Conservation (phyloP, 1,140 invertebrate species). For the Leptonema lineaticorne region DNA sequence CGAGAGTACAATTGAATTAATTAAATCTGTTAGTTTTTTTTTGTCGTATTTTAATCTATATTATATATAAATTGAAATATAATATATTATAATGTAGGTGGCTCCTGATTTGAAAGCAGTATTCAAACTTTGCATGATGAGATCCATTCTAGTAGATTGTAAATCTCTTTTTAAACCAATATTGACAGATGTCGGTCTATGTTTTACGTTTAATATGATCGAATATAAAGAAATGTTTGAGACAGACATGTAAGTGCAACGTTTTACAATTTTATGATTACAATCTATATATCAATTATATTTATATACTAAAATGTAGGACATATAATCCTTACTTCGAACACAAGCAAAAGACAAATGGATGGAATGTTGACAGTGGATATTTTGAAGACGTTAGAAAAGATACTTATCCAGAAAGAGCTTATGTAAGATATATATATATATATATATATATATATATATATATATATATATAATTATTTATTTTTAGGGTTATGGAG, state of each 20-base stretch:
- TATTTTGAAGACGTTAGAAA: conserved; percentile 54
- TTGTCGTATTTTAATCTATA: too few species aligned
- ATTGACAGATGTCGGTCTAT: conserved; percentile 68
- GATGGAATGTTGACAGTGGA: conserved; percentile 63
- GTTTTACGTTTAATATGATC: conserved; percentile 70
- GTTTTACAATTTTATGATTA: conserved; percentile 32
- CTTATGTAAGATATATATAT: conserved; percentile 48
- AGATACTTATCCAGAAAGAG: conserved; percentile 58
- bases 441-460: background rate
- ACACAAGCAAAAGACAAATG: conserved; percentile 44
- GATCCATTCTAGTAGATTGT: conserved; percentile 54
- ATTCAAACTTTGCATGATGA: conserved; percentile 59
- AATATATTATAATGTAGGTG: too few species aligned
- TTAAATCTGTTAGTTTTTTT: background rate
- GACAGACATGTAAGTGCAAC: conserved; percentile 54
- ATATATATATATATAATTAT: background rate
- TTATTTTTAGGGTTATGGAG: conserved; percentile 55
- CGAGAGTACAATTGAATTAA: conserved; percentile 52
- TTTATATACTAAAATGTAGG: background rate
- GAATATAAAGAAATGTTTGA: conserved; percentile 59
- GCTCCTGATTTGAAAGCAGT: conserved; percentile 58
- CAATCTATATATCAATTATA: background rate
- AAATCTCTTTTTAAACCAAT: conserved; percentile 61
- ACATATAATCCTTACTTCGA: conserved; percentile 31
- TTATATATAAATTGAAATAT: too few species aligned